Evolutionary conservation across 2,113 vertebrate genomes (phyloP), one percentile per base, ranked within the genome.

Genomic region (Elephas maximus): DNA sequence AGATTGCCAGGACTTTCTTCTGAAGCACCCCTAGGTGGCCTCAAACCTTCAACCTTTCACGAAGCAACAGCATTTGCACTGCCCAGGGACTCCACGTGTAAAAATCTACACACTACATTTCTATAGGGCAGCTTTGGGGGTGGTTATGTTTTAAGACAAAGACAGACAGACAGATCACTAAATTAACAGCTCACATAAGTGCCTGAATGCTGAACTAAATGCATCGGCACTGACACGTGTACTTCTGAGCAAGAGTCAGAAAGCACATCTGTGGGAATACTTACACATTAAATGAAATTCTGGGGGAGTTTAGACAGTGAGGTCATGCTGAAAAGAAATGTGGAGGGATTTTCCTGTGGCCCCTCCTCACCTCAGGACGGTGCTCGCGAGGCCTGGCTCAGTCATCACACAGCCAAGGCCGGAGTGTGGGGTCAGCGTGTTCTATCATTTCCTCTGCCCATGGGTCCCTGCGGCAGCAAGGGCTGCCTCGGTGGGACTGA

Each of bases 281-380:
- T 79, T 79, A 57, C 6, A 11, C 44, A 9, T 17, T 84, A 63
- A 71, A 0, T 15, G 41, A 71, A 73, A 93, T 95, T 93, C 90
- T 28, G 0, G 6, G 63, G 15, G n/a, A 8, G 73, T 30, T n/a
- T 44, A 86, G 96, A 85, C 87, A 26, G 93, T 73, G 93, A 91
- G 28, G 87, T 85, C 51, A 86, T 26, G 5, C 28, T 21, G 88
- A 76, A 4, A 5, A 74, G 44, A 94, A 51, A 45, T 41, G 6
- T 53, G 37, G 76, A 63, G 57, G n/a, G 71, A 37, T 20, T 69
- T 0, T 45, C 33, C 0, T 2, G 2, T 30, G 86, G 92, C 94
- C 0, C 6, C 73, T 63, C 73, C 21, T 15, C 90, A 17, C 20
- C 2, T 20, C 1, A 0, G 62, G 24, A 6, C 0, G 0, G 76